Evolutionary conservation across 2,113 vertebrate genomes (phyloP).

Genomic region (Nestor notabilis): DNA sequence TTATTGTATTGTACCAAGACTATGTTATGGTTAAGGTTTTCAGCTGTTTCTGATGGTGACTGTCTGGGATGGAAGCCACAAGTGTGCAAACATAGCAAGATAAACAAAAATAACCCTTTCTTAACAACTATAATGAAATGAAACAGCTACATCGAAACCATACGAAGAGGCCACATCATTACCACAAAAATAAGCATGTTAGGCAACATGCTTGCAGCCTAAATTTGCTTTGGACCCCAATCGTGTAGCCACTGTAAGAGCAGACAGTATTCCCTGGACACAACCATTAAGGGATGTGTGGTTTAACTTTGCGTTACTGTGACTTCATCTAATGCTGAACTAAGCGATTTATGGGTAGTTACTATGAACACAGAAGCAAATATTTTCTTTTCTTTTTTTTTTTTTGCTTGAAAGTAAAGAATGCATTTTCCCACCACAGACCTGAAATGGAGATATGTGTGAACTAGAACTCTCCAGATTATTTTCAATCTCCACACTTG

Average conservation of each 20-base stretch:
- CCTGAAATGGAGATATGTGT: neutral
- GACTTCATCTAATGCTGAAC: neutral
- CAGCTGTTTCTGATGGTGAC: neutral
- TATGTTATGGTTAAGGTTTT: neutral
- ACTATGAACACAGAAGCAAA: neutral
- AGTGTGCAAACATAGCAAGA: neutral
- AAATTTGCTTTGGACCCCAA: neutral
- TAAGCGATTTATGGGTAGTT: neutral
- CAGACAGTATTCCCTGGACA: neutral
- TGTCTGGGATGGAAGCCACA: neutral
- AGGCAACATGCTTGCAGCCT: neutral
- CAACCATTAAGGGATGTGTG: neutral
- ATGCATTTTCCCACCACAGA: neutral
- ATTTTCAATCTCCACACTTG: neutral
- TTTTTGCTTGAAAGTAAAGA: neutral
- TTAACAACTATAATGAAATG: neutral
- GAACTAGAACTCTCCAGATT: neutral
- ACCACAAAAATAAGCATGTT: neutral
- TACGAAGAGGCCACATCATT: neutral
- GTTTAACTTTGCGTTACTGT: neutral
- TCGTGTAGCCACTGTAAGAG: rapidly evolving
- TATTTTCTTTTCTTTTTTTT: neutral
- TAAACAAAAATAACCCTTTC: neutral
- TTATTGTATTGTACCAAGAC: neutral
- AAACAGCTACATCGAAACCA: neutral